Evolutionary conservation across 2,888 invertebrate species (phyloP), one percentile per base, ranked within the genome.

Genomic region (Nomada ferruginata): DNA sequence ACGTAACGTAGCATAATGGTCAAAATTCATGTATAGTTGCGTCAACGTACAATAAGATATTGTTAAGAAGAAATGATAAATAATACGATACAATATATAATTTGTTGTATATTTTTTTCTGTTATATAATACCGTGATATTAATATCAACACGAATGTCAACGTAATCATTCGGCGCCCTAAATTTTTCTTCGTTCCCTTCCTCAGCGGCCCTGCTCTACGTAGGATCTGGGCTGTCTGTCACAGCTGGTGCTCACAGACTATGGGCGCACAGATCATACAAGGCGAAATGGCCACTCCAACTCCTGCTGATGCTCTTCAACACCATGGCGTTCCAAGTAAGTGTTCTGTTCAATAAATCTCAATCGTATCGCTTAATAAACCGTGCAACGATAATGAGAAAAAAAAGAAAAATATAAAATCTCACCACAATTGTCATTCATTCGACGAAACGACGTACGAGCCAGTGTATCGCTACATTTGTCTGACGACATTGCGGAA

Each of bases 211-310:
- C 76, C 71, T 96, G 2, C 93, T 98, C 77, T 98, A 98, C 94
- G 94, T 97, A 76, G 93, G 96, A 84, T 96, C 97, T 11, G 98
- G 97, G 7, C 94, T 99, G 82, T 99, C 99, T 20, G 97, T 99
- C 85, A 99, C 99, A 20, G 99, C 98, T 26, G 99, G 99, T 36
- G 98, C 98, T 2, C 99, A 99, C 94, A 95, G 99, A 89, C 95
- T 99, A 47, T 99, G 99, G 99, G 96, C 99, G 1, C 99, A 99
- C 94, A 96, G 97, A 91, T 96, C 98, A 0, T 99, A 99, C 95
- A 99, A 99, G 95, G 99, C 99, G 10, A 98, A 96, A 94, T 96
- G 97, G 95, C 99, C 98, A 0, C 95, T 99, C 7, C 95, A 97
- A 87, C 89, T 98, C 10, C 94, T 99, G 53, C 95, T 99, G 78